Conservation (phyloP, 2,113 vertebrate species). For the Halcyon malimbica region DNA sequence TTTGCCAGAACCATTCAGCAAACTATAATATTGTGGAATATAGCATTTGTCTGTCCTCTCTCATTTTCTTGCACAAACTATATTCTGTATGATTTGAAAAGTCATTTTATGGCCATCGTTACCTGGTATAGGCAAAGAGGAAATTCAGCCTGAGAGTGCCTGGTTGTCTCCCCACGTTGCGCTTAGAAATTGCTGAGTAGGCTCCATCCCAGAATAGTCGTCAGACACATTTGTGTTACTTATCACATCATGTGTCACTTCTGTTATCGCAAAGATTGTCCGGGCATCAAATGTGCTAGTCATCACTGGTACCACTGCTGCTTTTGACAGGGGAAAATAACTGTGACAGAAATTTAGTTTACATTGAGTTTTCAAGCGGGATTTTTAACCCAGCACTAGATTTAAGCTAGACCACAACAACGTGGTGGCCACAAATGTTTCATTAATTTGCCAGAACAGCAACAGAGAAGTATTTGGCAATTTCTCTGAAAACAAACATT, state of each 20-base stretch:
- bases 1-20: not conserved
- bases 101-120: not conserved
- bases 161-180: not conserved
- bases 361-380: not conserved
- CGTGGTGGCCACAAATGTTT: not conserved
- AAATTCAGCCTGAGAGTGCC: not conserved
- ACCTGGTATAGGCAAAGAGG: not conserved
- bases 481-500: not conserved
- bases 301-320: not conserved
- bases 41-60: not conserved
- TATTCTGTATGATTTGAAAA: constrained; percentile 4
- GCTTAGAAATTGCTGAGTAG: not conserved
- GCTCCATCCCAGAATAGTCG: constrained; percentile 24
- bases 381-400: not conserved
- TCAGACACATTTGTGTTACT: not conserved
- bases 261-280: not conserved
- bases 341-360: not conserved
- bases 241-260: constrained; percentile 15
- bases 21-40: not conserved
- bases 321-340: not conserved
- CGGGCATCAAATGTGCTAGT: not conserved
- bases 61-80: not conserved
- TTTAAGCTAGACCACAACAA: not conserved
- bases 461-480: not conserved
- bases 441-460: constrained; percentile 14